A percentile compares a stretch with the other conserved stretches of the same genome.
Evolutionary conservation across 1,140 invertebrate genomes (phyloP).

Genomic region (Thaumetopoea pityocampa): DNA sequence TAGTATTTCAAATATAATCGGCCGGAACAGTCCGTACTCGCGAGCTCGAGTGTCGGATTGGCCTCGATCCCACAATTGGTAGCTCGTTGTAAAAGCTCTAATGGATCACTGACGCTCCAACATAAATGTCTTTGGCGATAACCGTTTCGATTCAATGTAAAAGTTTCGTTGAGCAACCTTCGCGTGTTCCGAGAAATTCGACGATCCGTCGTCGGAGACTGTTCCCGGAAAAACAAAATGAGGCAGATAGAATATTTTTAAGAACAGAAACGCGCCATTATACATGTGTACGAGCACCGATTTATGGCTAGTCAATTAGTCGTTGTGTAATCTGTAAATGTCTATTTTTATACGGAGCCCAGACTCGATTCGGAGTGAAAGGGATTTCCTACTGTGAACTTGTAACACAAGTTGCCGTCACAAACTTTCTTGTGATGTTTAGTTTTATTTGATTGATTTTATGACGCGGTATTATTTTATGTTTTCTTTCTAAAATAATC

Average conservation of each 20-base stretch:
- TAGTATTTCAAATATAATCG: too few species aligned
- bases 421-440: slow-evolving; percentile 41
- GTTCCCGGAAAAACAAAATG: slow-evolving; percentile 50
- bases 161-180: slow-evolving; percentile 58
- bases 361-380: slow-evolving; percentile 49
- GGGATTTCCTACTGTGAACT: slow-evolving; percentile 50
- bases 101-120: slow-evolving; percentile 17
- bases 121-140: slow-evolving; percentile 50
- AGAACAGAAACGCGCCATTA: slow-evolving; percentile 60
- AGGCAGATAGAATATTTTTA: slow-evolving; percentile 58
- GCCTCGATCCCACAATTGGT: slow-evolving; percentile 30
- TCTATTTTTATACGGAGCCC: slow-evolving; percentile 47
- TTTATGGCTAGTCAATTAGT: slow-evolving; percentile 50
- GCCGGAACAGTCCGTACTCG: slow-evolving; percentile 13
- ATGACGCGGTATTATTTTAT: slow-evolving; percentile 14
- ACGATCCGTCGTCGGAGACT: slow-evolving; percentile 28
- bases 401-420: slow-evolving; percentile 40
- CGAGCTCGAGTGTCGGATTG: slow-evolving; percentile 25
- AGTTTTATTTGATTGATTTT: slow-evolving; percentile 15
- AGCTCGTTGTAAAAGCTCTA: slow-evolving; percentile 27
- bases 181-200: slow-evolving; percentile 53
- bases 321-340: slow-evolving; percentile 48
- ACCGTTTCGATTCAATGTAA: slow-evolving; percentile 46
- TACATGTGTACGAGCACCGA: slow-evolving; percentile 32
- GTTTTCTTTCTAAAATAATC: too few species aligned